phyloP scores from a whole-genome alignment of 2,797 vertebrate species.

The Enteromius paludinosus region DNA sequence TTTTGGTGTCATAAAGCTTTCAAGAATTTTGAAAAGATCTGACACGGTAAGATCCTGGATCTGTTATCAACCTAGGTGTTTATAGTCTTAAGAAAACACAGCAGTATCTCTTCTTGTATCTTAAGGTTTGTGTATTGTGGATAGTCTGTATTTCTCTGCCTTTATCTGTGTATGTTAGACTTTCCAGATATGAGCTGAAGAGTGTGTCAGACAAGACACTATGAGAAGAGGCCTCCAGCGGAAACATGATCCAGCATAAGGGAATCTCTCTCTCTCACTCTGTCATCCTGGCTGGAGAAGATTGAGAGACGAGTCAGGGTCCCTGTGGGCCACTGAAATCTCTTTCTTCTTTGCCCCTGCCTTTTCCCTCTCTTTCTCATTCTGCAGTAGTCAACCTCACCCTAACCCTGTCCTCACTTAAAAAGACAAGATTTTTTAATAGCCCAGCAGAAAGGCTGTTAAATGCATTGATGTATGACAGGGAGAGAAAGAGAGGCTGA shows the following conservation, averaged over 20 bases:
- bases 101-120: conserved; percentile 37
- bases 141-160: conserved; percentile 49
- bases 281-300: conserved; percentile 52
- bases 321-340: conserved; percentile 63
- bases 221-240: conserved; percentile 57
- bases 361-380: conserved; percentile 53
- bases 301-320: conserved; percentile 63
- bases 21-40: conserved; percentile 13
- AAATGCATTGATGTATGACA: conserved; percentile 60
- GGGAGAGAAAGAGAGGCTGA: conserved; percentile 29
- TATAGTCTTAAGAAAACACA: conserved; percentile 40
- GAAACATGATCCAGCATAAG: conserved; percentile 63
- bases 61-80: conserved; percentile 34
- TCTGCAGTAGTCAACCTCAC: conserved; percentile 55
- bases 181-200: conserved; percentile 30
- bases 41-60: conserved; percentile 1
- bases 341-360: conserved; percentile 60
- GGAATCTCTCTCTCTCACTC: conserved; percentile 53
- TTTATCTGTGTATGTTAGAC: conserved; percentile 38
- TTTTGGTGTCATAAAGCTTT: conserved; percentile 18
- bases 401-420: conserved; percentile 62
- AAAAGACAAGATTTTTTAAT: conserved; percentile 63
- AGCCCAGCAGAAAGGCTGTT: conserved; percentile 58
- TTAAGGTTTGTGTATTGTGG: conserved; percentile 35
- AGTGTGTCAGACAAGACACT: conserved; percentile 50